Evolutionary conservation across 2,113 vertebrate species (phyloP), one percentile per base, ranked within the genome.

Genomic region (Phrynosoma blainvillii): DNA sequence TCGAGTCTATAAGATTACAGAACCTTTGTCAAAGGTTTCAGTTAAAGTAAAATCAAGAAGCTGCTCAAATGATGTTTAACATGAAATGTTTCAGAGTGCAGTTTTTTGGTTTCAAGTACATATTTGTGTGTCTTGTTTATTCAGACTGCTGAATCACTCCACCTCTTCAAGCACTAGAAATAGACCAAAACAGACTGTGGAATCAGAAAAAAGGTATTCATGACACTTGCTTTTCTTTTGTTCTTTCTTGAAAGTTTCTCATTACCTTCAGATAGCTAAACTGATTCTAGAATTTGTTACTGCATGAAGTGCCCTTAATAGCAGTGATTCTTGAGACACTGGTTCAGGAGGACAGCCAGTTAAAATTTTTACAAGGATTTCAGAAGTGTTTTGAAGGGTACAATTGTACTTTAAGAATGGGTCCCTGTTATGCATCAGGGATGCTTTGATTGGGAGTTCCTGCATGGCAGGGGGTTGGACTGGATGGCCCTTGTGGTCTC

Each of bases 131-230:
- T 71, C 54, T 95, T 85, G n/a, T 32, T 94, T 93, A 59, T 62
- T 18, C 94, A 98, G 98, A 90, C 98, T 99, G 91, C 96, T 99
- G 52, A 98, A 98, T 95, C 98, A 98, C 92, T 98, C 96, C 0
- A 92, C 97, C 90, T 98, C 98, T 90, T 96, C 96, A 90, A 95
- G 96, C 94, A 96, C 95, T 90, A 97, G 95, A 93, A 97, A 94
- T 95, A 98, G 98, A 91, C 96, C 97, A 25, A 98, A 98, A 93
- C 97, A 98, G 65, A 94, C 95, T 1, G 62, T 97, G 92, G 98
- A 98, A 90, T 94, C 96, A 0, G 93, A 97, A 82, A 98, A 98
- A 84, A 98, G 98, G 98, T 99, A 97, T n/a, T 85, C 79, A 65
- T n/a, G 77, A 14, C 40, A 90, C 13, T 70, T 62, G 30, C 40